Percentiles rank a stretch among this genome's conserved stretches.
phyloP scores from a whole-genome alignment of 2,797 vertebrate species.

The Toxotes lorentzi region DNA sequence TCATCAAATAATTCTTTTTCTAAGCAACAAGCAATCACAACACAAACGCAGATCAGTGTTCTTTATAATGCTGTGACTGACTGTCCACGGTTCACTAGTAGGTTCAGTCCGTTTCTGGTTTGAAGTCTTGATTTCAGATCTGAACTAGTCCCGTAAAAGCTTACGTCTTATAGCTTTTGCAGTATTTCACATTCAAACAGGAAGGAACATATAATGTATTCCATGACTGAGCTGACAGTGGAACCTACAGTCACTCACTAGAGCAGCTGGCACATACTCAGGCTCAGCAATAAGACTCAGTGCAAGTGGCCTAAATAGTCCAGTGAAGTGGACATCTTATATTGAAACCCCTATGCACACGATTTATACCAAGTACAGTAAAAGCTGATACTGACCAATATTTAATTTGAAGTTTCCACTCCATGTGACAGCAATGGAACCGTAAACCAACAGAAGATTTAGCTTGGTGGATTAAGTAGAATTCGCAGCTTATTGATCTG shows the following conservation, averaged over 20 bases:
- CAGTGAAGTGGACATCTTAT: not conserved
- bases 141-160: too few species aligned
- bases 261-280: not conserved
- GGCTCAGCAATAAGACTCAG: too few species aligned
- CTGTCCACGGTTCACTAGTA: too few species aligned
- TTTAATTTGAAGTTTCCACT: not conserved
- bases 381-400: not conserved
- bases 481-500: constrained; percentile 2
- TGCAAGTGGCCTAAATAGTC: too few species aligned
- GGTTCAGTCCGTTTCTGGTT: too few species aligned
- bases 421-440: not conserved
- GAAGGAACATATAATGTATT: not conserved
- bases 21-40: too few species aligned
- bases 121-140: too few species aligned
- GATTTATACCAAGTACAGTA: not conserved
- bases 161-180: too few species aligned
- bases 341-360: not conserved
- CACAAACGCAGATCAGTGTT: too few species aligned
- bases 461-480: constrained; percentile 9
- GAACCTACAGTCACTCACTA: not conserved
- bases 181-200: too few species aligned
- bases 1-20: too few species aligned
- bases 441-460: not conserved
- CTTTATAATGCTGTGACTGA: too few species aligned
- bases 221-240: constrained; percentile 9